phyloP scores from a whole-genome alignment of 2,888 invertebrate species.

The Drosophila anceps region DNA sequence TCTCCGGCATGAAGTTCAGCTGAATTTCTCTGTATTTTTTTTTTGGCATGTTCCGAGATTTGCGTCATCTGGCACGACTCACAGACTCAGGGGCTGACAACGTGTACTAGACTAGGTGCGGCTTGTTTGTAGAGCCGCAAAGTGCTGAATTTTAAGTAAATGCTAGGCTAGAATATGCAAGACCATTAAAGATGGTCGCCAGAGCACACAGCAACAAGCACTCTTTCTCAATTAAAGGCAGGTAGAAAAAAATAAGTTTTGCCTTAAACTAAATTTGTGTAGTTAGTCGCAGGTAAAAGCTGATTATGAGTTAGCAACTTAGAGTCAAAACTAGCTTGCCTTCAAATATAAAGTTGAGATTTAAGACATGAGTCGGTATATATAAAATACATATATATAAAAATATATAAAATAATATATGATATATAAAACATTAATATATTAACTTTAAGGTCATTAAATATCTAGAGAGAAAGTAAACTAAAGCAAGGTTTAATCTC shows the following conservation, averaged over 20 bases:
- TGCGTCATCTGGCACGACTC: conserved; percentile 32
- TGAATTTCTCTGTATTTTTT: conserved; percentile 10
- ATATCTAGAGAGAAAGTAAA: background rate
- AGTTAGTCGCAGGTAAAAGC: background rate
- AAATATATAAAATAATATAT: background rate
- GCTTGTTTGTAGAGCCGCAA: conserved; percentile 37
- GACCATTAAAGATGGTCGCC: conserved; percentile 19
- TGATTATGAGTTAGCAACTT: background rate
- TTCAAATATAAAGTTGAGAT: background rate
- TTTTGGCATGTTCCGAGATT: conserved; percentile 13
- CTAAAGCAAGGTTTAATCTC: background rate
- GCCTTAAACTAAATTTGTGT: background rate
- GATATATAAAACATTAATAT: too few species aligned
- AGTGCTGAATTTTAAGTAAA: conserved; percentile 31
- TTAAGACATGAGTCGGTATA: too few species aligned
- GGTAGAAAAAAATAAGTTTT: background rate
- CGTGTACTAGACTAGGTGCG: conserved; percentile 36
- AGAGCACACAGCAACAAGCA: conserved; percentile 1
- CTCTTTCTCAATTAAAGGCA: conserved; percentile 1
- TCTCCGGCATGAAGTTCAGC: conserved; percentile 13
- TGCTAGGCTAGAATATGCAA: conserved; percentile 16
- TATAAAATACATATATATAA: background rate
- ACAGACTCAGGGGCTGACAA: conserved; percentile 1
- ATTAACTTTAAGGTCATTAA: background rate
- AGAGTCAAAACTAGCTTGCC: background rate